A percentile compares a stretch with the other conserved stretches of the same genome.
These are phyloP conservation scores for Fratercula arctica DNA, from an alignment of 2,797 vertebrate genomes.

Conservation along the genomic window DNA sequence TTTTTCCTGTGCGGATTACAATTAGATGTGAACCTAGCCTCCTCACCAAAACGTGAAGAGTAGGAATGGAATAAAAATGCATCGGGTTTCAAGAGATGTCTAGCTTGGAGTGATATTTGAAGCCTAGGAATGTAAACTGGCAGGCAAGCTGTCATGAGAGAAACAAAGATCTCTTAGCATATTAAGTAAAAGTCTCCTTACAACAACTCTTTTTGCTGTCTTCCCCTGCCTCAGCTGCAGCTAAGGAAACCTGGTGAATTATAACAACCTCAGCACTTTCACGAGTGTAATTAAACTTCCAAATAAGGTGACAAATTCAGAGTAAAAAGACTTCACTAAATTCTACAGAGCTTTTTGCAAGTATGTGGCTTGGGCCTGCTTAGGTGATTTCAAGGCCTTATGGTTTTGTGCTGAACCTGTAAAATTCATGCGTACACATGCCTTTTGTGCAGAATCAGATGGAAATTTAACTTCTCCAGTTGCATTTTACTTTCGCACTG, in stretches of 20 bases:
- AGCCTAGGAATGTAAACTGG: slow-evolving; percentile 33
- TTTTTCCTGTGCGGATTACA: background rate
- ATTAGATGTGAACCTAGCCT: background rate
- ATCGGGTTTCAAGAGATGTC: slow-evolving; percentile 34
- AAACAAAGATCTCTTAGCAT: slow-evolving; percentile 8
- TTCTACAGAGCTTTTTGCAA: background rate
- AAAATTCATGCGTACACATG: background rate
- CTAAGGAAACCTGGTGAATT: background rate
- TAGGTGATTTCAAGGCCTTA: background rate
- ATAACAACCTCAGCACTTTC: background rate
- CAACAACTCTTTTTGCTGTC: background rate
- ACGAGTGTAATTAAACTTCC: slow-evolving; percentile 3
- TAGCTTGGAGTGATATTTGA: slow-evolving; percentile 24
- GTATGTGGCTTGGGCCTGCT: background rate
- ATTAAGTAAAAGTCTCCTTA: background rate
- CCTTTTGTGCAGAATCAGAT: background rate
- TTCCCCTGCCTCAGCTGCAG: slow-evolving; percentile 21
- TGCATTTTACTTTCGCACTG: background rate
- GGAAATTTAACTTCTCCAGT: background rate
- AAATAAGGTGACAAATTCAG: background rate
- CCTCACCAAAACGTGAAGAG: slow-evolving; percentile 14
- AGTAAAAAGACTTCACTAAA: background rate
- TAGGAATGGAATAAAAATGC: slow-evolving; percentile 32
- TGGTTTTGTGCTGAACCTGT: background rate
- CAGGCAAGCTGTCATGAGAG: slow-evolving; percentile 34